phyloP scores from a whole-genome alignment of 2,113 vertebrate genomes.

The Heterochromis multidens region DNA sequence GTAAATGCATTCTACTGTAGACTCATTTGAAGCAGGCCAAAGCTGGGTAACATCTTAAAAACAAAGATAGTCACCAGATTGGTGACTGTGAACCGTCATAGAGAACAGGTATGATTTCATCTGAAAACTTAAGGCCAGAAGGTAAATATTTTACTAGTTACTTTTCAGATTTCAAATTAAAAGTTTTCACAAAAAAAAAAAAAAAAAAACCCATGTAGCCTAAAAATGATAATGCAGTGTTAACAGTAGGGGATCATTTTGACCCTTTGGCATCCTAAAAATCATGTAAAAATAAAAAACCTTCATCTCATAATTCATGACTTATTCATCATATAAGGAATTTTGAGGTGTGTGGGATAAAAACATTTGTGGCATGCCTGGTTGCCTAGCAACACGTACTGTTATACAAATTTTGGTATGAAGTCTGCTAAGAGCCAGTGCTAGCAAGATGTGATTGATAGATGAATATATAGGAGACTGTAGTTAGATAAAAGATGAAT shows the following conservation, averaged over 20 bases:
- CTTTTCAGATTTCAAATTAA: not conserved
- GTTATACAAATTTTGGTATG: not conserved
- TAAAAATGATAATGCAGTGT: too few species aligned
- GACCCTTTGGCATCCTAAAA: not conserved
- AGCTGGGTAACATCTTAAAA: not conserved
- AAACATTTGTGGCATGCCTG: not conserved
- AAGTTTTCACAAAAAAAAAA: too few species aligned
- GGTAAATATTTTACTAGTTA: not conserved
- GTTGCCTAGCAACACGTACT: not conserved
- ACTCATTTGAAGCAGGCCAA: not conserved
- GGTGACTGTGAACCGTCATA: not conserved
- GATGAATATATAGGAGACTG: not conserved
- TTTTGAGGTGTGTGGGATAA: not conserved
- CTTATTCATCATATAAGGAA: not conserved
- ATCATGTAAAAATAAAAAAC: not conserved
- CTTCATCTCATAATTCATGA: not conserved
- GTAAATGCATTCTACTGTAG: not conserved
- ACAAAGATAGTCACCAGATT: not conserved
- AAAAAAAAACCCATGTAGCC: too few species aligned
- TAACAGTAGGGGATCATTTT: not conserved
- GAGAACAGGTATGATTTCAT: not conserved
- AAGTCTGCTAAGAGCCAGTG: not conserved
- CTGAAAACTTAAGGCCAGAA: conserved; percentile 4
- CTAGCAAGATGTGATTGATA: too few species aligned
- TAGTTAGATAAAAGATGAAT: not conserved